These are phyloP conservation scores for Phorcus lineatus DNA, from an alignment of 2,888 invertebrate genomes.

Conservation along the genomic window DNA sequence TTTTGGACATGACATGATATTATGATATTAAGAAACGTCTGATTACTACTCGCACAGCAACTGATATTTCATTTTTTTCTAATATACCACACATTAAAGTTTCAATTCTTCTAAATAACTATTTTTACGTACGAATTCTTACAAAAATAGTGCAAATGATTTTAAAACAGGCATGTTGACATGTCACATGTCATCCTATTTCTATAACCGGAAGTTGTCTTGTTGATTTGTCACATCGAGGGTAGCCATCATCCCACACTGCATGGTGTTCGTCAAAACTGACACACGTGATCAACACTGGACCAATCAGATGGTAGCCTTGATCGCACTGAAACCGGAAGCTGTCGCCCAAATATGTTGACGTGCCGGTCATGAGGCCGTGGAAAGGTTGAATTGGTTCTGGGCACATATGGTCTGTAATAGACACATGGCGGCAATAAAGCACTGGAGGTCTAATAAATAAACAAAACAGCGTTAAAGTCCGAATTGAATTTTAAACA, in stretches of 20 bases:
- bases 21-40: too few relatives aligned
- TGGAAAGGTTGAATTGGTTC: slow-evolving; percentile 43
- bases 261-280: slow-evolving; percentile 29
- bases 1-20: too few relatives aligned
- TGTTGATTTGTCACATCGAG: neutral
- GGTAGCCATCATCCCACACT: neutral
- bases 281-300: slow-evolving; percentile 48
- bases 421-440: too few relatives aligned
- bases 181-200: neutral
- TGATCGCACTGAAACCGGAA: slow-evolving; percentile 48
- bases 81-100: too few relatives aligned
- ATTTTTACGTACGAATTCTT: too few relatives aligned
- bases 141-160: too few relatives aligned
- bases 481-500: too few relatives aligned
- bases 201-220: neutral
- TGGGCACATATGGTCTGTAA: slow-evolving; percentile 50
- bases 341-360: slow-evolving; percentile 50
- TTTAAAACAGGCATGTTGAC: neutral
- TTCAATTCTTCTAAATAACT: too few relatives aligned
- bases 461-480: too few relatives aligned
- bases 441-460: too few relatives aligned
- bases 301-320: slow-evolving; percentile 49
- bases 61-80: too few relatives aligned
- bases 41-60: too few relatives aligned
- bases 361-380: slow-evolving; percentile 35